Conservation (phyloP, 2,113 vertebrate genomes). For the Acrocephalus arundinaceus region DNA sequence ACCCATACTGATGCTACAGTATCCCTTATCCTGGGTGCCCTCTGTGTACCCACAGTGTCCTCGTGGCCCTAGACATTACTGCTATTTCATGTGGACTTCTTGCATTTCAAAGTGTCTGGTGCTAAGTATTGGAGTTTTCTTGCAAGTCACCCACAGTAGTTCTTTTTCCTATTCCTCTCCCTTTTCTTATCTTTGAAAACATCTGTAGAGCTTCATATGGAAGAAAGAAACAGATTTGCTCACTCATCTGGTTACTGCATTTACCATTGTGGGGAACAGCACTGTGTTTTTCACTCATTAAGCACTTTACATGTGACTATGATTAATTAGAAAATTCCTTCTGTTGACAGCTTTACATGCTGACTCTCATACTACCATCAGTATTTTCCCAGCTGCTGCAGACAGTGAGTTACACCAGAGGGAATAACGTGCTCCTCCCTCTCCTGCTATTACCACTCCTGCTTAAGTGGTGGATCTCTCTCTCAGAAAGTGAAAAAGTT, state of each 20-base stretch:
- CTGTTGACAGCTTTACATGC: background rate
- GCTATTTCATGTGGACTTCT: background rate
- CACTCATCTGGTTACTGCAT: background rate
- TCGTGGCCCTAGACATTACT: background rate
- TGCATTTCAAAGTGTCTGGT: background rate
- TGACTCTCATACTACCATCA: background rate
- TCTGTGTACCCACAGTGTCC: background rate
- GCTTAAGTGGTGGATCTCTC: background rate
- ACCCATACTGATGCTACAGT: no score
- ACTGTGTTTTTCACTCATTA: background rate
- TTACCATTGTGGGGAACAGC: background rate
- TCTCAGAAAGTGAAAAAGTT: background rate
- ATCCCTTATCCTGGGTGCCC: background rate
- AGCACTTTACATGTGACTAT: background rate
- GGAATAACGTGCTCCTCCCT: fast-evolving
- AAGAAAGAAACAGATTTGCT: background rate
- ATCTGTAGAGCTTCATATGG: background rate
- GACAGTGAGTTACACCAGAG: background rate
- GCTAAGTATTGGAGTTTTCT: background rate
- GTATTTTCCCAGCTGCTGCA: background rate
- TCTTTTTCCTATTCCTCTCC: background rate
- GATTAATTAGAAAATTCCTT: slow-evolving; percentile 32
- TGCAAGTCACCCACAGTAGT: background rate
- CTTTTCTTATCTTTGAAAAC: background rate
- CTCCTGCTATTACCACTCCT: background rate